Percentiles rank a stretch among this genome's conserved stretches.
phyloP scores from a whole-genome alignment of 2,113 vertebrate species.

The Erpornis zantholeuca region DNA sequence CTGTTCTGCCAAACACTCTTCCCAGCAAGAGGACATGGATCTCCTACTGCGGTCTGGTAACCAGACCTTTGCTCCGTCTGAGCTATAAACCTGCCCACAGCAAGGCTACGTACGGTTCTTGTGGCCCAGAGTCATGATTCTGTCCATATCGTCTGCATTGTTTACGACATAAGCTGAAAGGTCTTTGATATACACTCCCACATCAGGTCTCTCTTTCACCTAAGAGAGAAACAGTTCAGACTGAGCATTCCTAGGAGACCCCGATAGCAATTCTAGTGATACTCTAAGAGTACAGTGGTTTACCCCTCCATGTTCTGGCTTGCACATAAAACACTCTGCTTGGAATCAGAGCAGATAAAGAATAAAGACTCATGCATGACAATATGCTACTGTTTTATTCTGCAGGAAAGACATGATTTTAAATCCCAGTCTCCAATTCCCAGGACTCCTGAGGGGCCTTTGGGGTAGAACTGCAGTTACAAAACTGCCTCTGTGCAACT shows the following conservation, averaged over 20 bases:
- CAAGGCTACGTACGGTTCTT: conserved; percentile 90
- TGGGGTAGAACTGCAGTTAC: not conserved
- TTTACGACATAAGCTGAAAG: conserved; percentile 97
- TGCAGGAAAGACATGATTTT: not conserved
- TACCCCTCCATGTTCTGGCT: not conserved
- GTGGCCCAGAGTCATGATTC: conserved; percentile 97
- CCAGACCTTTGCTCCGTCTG: not conserved
- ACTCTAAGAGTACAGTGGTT: not conserved
- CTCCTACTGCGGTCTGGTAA: not conserved
- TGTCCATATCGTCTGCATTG: conserved; percentile 98
- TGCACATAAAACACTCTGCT: not conserved
- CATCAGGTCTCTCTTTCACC: conserved; percentile 98
- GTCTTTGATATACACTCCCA: conserved; percentile 98
- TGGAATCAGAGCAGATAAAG: not conserved
- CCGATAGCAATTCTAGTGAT: not conserved
- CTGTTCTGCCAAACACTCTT: not conserved
- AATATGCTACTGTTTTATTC: not conserved
- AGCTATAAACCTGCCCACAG: not conserved
- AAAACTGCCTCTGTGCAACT: not conserved
- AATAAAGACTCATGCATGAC: not conserved
- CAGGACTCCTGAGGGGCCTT: not conserved
- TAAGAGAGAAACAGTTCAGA: conserved; percentile 63
- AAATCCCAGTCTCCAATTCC: not conserved
- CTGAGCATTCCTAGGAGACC: not conserved
- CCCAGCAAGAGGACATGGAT: not conserved